Evolutionary conservation across 1,140 invertebrate genomes (phyloP), one percentile per base, ranked within the genome.

Genomic region (Pseudachorutes palmiensis): DNA sequence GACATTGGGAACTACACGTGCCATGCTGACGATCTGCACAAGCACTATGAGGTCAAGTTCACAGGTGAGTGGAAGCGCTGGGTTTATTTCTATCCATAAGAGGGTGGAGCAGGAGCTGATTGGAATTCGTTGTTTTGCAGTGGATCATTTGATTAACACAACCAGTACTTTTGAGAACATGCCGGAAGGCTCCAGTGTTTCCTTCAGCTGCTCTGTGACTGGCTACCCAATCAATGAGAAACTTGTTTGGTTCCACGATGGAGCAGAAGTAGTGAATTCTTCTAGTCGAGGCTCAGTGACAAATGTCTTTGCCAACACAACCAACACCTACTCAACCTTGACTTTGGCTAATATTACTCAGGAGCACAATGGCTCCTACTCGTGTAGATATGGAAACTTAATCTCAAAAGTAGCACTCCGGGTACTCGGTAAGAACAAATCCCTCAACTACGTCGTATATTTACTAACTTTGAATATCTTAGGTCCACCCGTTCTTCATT

Each of bases 401-500:
- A 55, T 51, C 26, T 22, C 24, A 62, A 33, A 28, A 45, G 14
- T 31, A 2, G 19, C 49, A 5, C 31, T 67, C 22, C 14, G 2
- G 1, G 26, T 67, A 5, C 22, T 24, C 59, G 24, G 55, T 59
- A 45, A 29, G 55, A 12, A n/a, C 28, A 24, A 31, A 31, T 41
- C 3, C 45, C 31, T 32, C 22, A n/a, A 9, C 16, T 31, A 58
- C 45, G 16, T 32, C 9, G 33, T 65, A 55, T 55, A 19, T 32
- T 31, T 22, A 28, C 80, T 83, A 16, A 76, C 89, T 0, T 81
- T 86, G 65, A 28, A 26, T 45, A 83, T 89, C 1, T 80, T 85
- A 73, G 87, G 88, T 71, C 81, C 82, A 69, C 89, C 90, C 1
- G 82, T 85, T 75, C 81, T 91, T 0, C 82, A 80, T 61, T 84